These are phyloP conservation scores for Bilobella aurantiaca DNA, from an alignment of 1,140 invertebrate species.

Conservation along the genomic window DNA sequence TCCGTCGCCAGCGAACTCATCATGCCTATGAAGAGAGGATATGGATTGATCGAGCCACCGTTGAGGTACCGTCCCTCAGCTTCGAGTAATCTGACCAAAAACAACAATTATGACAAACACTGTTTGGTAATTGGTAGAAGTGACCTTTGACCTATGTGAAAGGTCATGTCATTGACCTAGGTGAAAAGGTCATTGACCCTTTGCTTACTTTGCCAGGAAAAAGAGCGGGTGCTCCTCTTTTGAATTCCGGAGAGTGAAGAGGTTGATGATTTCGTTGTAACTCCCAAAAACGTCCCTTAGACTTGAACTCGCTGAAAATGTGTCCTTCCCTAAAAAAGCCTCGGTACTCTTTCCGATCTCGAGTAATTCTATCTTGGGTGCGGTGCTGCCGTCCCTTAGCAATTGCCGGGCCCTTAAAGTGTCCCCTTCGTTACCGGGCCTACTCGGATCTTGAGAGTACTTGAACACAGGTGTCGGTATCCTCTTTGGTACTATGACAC, in stretches of 20 bases:
- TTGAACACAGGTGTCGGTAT: background rate
- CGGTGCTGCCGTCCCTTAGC: background rate
- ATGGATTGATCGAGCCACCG: slow-evolving; percentile 3
- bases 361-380: background rate
- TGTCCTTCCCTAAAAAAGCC: slow-evolving; percentile 3
- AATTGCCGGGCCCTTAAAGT: too few species aligned
- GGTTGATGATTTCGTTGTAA: slow-evolving; percentile 9
- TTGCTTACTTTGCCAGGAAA: slow-evolving; percentile 10
- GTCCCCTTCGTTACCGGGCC: too few species aligned
- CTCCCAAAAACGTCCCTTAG: slow-evolving; percentile 12
- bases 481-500: background rate
- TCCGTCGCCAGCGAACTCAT: slow-evolving; percentile 15
- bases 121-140: too few species aligned
- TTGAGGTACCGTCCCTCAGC: background rate
- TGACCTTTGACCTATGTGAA: background rate
- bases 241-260: slow-evolving; percentile 14
- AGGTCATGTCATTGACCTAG: background rate
- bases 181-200: too few species aligned
- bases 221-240: slow-evolving; percentile 14
- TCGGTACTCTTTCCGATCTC: background rate
- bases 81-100: slow-evolving; percentile 10
- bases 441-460: background rate
- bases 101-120: background rate
- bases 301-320: slow-evolving; percentile 3
- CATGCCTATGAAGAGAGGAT: slow-evolving; percentile 15